These are phyloP conservation scores for Quadroppia sp. DNA, from an alignment of 2,888 invertebrate genomes.

Conservation along the genomic window DNA sequence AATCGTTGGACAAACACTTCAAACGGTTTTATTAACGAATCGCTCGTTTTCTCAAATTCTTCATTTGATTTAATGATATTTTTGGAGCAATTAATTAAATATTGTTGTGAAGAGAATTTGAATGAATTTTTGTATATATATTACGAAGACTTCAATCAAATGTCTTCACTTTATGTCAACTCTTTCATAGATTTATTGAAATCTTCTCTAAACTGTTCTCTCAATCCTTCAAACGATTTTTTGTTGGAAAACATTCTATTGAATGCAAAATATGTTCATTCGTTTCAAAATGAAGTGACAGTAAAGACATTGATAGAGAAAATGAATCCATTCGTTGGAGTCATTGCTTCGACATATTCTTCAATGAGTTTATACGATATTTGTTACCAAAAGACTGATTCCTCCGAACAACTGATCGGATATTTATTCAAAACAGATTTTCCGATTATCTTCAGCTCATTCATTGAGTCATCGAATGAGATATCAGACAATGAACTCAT, in stretches of 20 bases:
- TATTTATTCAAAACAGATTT: constrained; percentile 5
- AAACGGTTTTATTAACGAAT: neutral
- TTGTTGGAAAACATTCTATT: constrained; percentile 10
- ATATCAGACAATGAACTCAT: neutral
- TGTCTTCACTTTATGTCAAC: neutral
- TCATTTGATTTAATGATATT: constrained; percentile 4
- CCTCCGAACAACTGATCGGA: neutral
- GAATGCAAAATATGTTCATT: constrained; percentile 8
- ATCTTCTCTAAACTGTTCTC: neutral
- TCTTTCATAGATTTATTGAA: neutral
- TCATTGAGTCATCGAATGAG: neutral
- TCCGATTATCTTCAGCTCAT: constrained; percentile 27
- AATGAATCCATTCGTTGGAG: neutral
- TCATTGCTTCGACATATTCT: constrained; percentile 27
- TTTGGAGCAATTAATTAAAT: constrained; percentile 25
- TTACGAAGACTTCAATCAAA: constrained; percentile 1
- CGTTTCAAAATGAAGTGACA: constrained; percentile 3
- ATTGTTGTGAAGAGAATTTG: constrained; percentile 28
- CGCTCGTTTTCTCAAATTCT: neutral
- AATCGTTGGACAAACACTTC: neutral
- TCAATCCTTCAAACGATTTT: constrained; percentile 24
- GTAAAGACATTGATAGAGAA: constrained; percentile 23
- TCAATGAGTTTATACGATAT: neutral
- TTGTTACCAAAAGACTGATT: neutral
- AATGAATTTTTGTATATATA: constrained; percentile 40